Percentiles rank a stretch among this genome's conserved stretches.
Conservation (phyloP, 2,888 invertebrate genomes). For the Linnaemya tessellans region DNA sequence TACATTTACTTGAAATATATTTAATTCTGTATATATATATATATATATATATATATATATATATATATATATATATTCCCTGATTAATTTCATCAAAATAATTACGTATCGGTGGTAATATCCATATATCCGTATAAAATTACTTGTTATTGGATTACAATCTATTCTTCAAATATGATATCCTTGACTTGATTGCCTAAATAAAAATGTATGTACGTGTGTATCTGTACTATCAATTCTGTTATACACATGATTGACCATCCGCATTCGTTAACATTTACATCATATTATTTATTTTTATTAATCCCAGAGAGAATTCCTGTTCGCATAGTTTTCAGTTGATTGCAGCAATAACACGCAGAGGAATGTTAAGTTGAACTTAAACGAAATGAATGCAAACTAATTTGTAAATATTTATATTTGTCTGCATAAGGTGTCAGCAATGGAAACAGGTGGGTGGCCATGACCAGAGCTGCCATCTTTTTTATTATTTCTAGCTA, state of each 20-base stretch:
- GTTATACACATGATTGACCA: constrained; percentile 37
- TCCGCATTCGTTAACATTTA: constrained; percentile 18
- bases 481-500: no score
- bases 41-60: no score
- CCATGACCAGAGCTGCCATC: no score
- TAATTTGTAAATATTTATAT: background rate
- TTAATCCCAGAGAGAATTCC: constrained; percentile 1
- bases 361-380: constrained; percentile 8
- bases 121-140: no score
- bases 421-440: background rate
- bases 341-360: constrained; percentile 8
- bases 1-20: no score
- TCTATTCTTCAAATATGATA: no score
- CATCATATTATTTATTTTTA: constrained; percentile 1
- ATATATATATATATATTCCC: no score
- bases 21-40: no score
- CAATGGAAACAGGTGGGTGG: background rate
- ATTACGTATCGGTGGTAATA: no score
- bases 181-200: no score
- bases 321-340: constrained; percentile 12
- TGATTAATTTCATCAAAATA: no score
- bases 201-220: background rate
- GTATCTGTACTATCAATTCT: constrained; percentile 4
- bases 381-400: background rate
- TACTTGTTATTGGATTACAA: no score